Conservation (phyloP, 2,888 invertebrate genomes). For the Linnaemya vulpina region DNA sequence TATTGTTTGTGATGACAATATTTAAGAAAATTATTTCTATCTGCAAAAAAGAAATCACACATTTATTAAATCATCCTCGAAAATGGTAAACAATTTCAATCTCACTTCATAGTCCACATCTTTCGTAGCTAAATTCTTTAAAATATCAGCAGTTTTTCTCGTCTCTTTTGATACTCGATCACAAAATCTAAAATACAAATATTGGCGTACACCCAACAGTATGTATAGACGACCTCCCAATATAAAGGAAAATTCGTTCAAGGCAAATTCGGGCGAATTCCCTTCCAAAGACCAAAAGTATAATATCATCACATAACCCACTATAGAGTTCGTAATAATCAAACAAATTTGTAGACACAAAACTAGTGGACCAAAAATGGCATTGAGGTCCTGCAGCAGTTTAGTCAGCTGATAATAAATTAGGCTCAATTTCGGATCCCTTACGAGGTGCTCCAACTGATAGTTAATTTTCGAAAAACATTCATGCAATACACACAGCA, state of each 20-base stretch:
- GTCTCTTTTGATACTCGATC: constrained; percentile 15
- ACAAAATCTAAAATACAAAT: constrained; percentile 54
- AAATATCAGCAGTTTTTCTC: constrained; percentile 29
- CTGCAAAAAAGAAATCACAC: constrained; percentile 14
- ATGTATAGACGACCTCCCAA: constrained; percentile 47
- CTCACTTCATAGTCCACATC: constrained; percentile 1
- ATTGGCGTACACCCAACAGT: constrained; percentile 37
- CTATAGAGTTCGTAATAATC: constrained; percentile 50
- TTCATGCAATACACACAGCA: constrained; percentile 44
- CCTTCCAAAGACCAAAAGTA: not conserved
- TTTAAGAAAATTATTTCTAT: constrained; percentile 50
- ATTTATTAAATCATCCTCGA: not conserved
- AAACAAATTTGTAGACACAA: constrained; percentile 43
- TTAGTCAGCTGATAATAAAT: constrained; percentile 44
- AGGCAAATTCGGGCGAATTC: constrained; percentile 1
- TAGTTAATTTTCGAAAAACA: constrained; percentile 51
- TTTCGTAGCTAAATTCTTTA: not conserved
- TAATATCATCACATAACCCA: constrained; percentile 37
- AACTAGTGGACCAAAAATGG: constrained; percentile 19
- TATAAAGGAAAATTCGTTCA: constrained; percentile 27
- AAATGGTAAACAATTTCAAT: not conserved
- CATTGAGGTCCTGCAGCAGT: constrained; percentile 27
- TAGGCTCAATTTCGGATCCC: constrained; percentile 52
- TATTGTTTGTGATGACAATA: not conserved
- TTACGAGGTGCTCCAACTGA: constrained; percentile 22